Evolutionary conservation across 2,113 vertebrate genomes (phyloP), one percentile per base, ranked within the genome.

Genomic region (Agapornis roseicollis): DNA sequence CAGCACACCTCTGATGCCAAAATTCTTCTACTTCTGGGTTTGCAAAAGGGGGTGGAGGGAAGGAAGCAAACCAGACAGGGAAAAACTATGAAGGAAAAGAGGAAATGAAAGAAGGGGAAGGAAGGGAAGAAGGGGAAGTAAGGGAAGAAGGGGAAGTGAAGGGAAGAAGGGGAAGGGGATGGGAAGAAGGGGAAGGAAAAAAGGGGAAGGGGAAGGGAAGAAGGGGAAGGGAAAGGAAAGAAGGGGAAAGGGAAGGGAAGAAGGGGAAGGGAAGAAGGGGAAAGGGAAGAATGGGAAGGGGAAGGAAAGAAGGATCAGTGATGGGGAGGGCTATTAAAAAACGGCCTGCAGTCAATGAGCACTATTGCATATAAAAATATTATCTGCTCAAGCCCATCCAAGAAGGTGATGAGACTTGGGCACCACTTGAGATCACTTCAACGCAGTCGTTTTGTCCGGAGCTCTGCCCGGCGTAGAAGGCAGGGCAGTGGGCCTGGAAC

Each of bases 401-500:
- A 52, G 44, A 56, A 63, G 10, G 15, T 49, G 31, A 17, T 72
- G 56, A 44, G 44, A 27, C 16, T 77, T 50, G 41, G 3, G 9
- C 9, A 5, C 46, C 16, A 4, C 10, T 69, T 76, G 37, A 24
- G 1, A 17, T 80, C 49, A 66, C 46, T 60, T 27, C 20, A 87
- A 69, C 3, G 11, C 3, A 3, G 4, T 14, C 31, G 22, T 46
- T 49, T 49, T 29, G 20, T 28, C 53, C 6, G 33, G 27, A 58
- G 1, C 37, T 55, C 60, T 53, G 33, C 20, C 29, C 47, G 1
- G 44, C 13, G 4, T 33, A 14, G 7, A 10, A 10, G 29, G 33
- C 13, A 42, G 29, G 22, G 29, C 17, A 1, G 20, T 1, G 0
- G 50, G 11, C 10, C 8, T 1, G 3, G 15, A 41, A 9, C 14